Percentiles rank a stretch among this genome's conserved stretches.
Evolutionary conservation across 2,888 invertebrate species (phyloP).

Genomic region (Liposcelis brunnea): DNA sequence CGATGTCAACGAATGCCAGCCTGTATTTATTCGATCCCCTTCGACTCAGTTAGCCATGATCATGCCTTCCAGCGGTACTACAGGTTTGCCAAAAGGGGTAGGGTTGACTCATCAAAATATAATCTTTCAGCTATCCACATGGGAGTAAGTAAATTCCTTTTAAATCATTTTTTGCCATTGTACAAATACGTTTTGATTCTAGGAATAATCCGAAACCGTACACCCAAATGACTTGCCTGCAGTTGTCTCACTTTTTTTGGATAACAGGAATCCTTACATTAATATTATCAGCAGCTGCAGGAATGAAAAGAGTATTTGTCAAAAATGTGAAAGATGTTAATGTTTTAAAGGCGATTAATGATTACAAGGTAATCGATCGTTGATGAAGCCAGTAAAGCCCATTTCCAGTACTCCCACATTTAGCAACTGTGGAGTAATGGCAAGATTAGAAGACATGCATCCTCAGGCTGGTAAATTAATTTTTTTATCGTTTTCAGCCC

Average conservation of each 20-base stretch:
- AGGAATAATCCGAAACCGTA: too few relatives aligned
- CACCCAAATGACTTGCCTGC: not conserved
- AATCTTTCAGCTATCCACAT: too few relatives aligned
- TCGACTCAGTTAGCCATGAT: not conserved
- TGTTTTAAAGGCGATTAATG: not conserved
- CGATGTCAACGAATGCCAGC: not conserved
- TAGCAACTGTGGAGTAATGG: not conserved
- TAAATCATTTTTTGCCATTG: too few relatives aligned
- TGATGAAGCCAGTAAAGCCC: not conserved
- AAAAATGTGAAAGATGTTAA: not conserved
- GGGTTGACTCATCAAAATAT: not conserved
- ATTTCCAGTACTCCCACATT: not conserved
- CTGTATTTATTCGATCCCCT: not conserved
- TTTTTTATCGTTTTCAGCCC: not conserved
- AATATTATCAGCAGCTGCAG: not conserved
- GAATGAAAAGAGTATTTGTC: not conserved
- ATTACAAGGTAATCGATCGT: not conserved
- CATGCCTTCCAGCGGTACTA: not conserved
- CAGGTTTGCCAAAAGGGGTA: not conserved
- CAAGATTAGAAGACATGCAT: too few relatives aligned
- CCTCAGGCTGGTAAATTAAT: too few relatives aligned
- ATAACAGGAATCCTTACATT: not conserved
- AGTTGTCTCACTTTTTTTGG: not conserved
- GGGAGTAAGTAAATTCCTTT: too few relatives aligned
- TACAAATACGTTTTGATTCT: too few relatives aligned